phyloP scores from a whole-genome alignment of 2,888 invertebrate genomes.

The Coenonympha glycerion region DNA sequence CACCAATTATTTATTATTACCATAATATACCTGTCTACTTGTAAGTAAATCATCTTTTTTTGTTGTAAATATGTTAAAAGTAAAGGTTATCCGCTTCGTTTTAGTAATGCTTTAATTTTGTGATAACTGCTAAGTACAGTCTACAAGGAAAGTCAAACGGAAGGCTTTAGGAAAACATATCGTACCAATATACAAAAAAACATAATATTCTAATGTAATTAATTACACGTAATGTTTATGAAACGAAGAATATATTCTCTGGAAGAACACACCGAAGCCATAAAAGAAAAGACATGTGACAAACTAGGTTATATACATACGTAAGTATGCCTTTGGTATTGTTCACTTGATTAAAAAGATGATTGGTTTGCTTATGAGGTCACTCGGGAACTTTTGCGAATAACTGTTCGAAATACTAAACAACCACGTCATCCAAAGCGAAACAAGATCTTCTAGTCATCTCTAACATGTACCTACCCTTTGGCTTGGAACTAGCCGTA shows the following conservation, averaged over 20 bases:
- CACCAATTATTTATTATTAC: background rate
- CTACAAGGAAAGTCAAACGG: background rate
- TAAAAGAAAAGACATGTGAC: background rate
- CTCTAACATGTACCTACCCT: too few species aligned
- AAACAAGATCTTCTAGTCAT: too few species aligned
- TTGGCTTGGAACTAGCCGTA: too few species aligned
- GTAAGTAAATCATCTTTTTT: background rate
- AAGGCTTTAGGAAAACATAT: background rate
- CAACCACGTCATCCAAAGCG: too few species aligned
- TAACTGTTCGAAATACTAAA: too few species aligned
- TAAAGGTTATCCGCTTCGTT: background rate
- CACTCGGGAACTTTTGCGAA: background rate
- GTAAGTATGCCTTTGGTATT: background rate
- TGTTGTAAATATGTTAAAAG: background rate
- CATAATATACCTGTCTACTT: background rate
- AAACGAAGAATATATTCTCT: too few species aligned
- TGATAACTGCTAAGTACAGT: too few species aligned
- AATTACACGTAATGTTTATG: too few species aligned
- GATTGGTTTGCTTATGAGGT: constrained; percentile 4
- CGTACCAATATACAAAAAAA: background rate
- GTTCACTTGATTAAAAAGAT: constrained; percentile 1
- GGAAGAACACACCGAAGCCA: background rate
- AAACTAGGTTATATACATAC: too few species aligned
- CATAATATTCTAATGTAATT: background rate
- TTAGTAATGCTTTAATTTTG: background rate